phyloP scores from a whole-genome alignment of 2,113 vertebrate genomes.

The Haemorhous mexicanus region DNA sequence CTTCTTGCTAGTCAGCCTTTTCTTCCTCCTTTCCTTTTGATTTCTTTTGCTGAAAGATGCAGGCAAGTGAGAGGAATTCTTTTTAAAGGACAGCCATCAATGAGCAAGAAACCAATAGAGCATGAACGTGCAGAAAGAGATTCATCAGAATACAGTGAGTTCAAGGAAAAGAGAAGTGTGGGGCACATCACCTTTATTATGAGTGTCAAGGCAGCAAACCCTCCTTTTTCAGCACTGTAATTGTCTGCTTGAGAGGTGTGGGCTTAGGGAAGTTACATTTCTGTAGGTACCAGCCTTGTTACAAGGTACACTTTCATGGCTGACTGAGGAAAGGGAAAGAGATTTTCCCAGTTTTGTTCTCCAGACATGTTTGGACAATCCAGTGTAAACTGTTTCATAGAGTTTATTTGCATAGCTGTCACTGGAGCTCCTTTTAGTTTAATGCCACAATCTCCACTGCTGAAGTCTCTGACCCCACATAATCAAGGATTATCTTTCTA shows the following conservation, averaged over 20 bases:
- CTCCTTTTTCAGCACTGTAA: background rate
- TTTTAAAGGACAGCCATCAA: background rate
- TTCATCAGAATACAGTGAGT: background rate
- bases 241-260: background rate
- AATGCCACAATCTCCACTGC: background rate
- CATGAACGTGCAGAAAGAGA: background rate
- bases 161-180: background rate
- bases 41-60: background rate
- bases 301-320: background rate
- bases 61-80: background rate
- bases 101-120: background rate
- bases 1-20: background rate
- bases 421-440: background rate
- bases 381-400: background rate
- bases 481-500: background rate
- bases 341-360: background rate
- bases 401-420: background rate
- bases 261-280: background rate
- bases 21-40: background rate
- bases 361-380: background rate
- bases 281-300: background rate
- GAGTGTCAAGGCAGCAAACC: background rate
- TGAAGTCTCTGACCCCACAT: background rate
- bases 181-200: background rate
- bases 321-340: background rate